phyloP scores from a whole-genome alignment of 2,888 invertebrate genomes.

The Tanytarsus gracilentus region DNA sequence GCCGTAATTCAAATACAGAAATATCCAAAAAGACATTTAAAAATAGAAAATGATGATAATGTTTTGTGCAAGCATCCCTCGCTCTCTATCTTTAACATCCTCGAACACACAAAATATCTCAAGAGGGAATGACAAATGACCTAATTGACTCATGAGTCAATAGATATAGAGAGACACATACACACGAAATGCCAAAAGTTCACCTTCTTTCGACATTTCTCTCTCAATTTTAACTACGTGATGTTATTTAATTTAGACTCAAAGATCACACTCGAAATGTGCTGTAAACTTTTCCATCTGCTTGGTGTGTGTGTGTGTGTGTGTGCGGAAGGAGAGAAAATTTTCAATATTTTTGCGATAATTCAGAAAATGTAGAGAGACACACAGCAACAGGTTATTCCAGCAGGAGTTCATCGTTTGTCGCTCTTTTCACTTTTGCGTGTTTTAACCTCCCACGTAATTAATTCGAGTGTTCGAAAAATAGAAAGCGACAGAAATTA shows the following conservation, averaged over 20 bases:
- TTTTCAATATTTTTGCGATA: conserved; percentile 14
- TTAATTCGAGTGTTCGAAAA: not conserved
- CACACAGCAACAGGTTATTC: conserved; percentile 20
- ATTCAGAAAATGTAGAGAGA: not conserved
- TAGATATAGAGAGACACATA: not conserved
- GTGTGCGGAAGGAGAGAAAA: not conserved
- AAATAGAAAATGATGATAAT: conserved; percentile 10
- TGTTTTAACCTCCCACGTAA: conserved; percentile 15
- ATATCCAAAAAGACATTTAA: conserved; percentile 5
- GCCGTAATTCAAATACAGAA: too few relatives aligned
- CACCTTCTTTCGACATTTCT: not conserved
- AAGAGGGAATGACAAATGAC: conserved; percentile 28
- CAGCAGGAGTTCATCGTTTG: conserved; percentile 21
- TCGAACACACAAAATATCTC: too few relatives aligned
- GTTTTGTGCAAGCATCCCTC: too few relatives aligned
- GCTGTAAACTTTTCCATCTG: not conserved
- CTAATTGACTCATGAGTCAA: conserved; percentile 27
- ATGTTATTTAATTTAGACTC: not conserved
- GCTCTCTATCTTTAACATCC: too few relatives aligned
- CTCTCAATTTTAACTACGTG: conserved; percentile 3
- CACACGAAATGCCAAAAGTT: conserved; percentile 13
- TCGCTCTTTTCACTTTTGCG: conserved; percentile 4
- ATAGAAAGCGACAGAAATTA: not conserved
- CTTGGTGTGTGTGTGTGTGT: not conserved
- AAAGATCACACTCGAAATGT: not conserved